Evolutionary conservation across 2,888 invertebrate genomes (phyloP), one percentile per base, ranked within the genome.

Genomic region (Spisula subtruncata): DNA sequence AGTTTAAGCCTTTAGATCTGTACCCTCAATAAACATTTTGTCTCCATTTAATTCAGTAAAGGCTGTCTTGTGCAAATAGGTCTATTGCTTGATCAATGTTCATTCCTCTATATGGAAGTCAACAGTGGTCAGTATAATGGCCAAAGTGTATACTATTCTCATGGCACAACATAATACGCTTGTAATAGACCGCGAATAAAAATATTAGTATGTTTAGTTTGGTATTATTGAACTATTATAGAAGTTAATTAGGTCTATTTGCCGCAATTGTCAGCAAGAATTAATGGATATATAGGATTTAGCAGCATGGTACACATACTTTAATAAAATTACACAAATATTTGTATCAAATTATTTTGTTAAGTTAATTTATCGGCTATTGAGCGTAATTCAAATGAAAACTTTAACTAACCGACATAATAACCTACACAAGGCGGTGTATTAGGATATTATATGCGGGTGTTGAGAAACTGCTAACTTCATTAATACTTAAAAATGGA

Each of bases 141-240:
- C 18, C 48, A 41, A 41, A 41, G 29, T 86, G 81, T 86, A 35
- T 54, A 80, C 86, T n/a, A 75, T 90, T 90, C 88, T 84, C 88
- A 90, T 88, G 88, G 71, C 48, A 1, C 12, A 41, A 75, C 86
- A 56, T 87, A 86, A 79, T 84, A 82, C 46, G 29, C 71, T 86
- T 80, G 60, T 75, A 87, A 86, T 79, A 80, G 85, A 75, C 29
- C 51, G 86, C 41, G 86, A 88, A 88, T 88, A 56, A 90, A 86
- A 90, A 90, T 90, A 90, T 90, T 90, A 88, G 90, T 85, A 75
- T 81, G 88, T 90, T 86, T 86, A 81, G 54, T 86, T 79, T 86
- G 18, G 48, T 46, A 82, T 84, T 79, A 87, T 90, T 87, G 84
- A 56, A 12, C 35, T 79, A 75, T 86, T 86, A 84, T 82, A 32